Evolutionary conservation across 2,113 vertebrate genomes (phyloP).

Genomic region (Thryonomys swinderianus): DNA sequence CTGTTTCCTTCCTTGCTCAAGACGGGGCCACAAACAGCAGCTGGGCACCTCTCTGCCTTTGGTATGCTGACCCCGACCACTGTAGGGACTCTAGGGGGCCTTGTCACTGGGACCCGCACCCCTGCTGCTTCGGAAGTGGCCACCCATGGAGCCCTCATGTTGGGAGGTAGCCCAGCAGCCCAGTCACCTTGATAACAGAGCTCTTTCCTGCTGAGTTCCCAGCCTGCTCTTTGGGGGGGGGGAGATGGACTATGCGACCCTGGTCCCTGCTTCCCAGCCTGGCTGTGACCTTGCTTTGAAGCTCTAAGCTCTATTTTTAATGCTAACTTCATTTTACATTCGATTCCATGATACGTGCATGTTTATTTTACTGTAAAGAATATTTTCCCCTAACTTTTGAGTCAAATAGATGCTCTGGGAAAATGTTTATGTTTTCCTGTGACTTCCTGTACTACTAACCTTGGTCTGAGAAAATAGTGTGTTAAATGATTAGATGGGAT

Average conservation of each 20-base stretch:
- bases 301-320: conserved; percentile 66
- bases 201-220: conserved; percentile 20
- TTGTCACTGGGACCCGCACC: background rate
- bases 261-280: background rate
- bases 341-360: background rate
- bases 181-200: background rate
- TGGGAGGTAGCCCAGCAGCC: background rate
- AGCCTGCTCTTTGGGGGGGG: background rate
- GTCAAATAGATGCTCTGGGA: conserved; percentile 30
- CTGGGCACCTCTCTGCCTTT: too few relatives aligned
- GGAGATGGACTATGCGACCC: background rate
- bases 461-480: background rate
- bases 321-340: conserved; percentile 8
- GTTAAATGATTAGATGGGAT: background rate
- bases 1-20: too few relatives aligned
- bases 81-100: too few relatives aligned
- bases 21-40: too few relatives aligned
- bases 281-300: conserved; percentile 69
- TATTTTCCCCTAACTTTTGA: background rate
- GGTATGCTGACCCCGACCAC: background rate
- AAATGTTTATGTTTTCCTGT: conserved; percentile 56
- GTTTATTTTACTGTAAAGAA: conserved; percentile 67
- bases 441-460: conserved; percentile 10
- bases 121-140: background rate
- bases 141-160: background rate